These are phyloP conservation scores for Porites divaricata DNA, from an alignment of 92 coral and sea anemone genomes.

Conservation along the genomic window DNA sequence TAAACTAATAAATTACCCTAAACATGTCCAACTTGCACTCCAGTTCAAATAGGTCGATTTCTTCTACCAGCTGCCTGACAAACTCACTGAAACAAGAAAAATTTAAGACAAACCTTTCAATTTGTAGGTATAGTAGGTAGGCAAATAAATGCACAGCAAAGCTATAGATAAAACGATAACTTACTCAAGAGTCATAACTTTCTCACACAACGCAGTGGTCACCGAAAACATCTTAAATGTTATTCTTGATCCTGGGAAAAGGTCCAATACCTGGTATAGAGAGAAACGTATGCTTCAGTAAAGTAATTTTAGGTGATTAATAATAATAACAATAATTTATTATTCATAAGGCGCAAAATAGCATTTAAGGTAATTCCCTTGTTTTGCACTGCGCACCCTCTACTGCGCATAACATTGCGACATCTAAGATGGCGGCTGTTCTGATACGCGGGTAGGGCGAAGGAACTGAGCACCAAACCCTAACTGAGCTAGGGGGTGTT, in stretches of 20 bases:
- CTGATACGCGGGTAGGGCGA: too few species aligned
- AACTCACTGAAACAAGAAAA: slow-evolving; percentile 54
- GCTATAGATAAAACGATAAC: slow-evolving; percentile 1
- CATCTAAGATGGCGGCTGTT: too few species aligned
- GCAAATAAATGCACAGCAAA: too few species aligned
- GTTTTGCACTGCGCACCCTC: too few species aligned
- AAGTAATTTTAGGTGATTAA: too few species aligned
- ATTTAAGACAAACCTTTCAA: too few species aligned
- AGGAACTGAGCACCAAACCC: too few species aligned
- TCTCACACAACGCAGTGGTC: slow-evolving; percentile 79
- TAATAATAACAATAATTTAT: too few species aligned
- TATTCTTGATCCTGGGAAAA: slow-evolving; percentile 68
- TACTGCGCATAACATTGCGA: too few species aligned
- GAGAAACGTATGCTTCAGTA: background rate
- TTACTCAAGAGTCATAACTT: slow-evolving; percentile 79
- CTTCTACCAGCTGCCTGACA: slow-evolving; percentile 79
- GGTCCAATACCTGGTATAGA: slow-evolving; percentile 73
- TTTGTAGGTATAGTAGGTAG: background rate
- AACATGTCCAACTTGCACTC: slow-evolving; percentile 84
- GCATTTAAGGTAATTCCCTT: too few species aligned
- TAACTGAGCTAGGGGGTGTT: too few species aligned
- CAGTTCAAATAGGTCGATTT: slow-evolving; percentile 70
- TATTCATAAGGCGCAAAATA: too few species aligned
- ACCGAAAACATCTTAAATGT: slow-evolving; percentile 93
- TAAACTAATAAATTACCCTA: slow-evolving; percentile 45